A percentile compares a stretch with the other conserved stretches of the same genome.
phyloP scores from a whole-genome alignment of 2,797 vertebrate genomes.

The Danio jaintianensis region DNA sequence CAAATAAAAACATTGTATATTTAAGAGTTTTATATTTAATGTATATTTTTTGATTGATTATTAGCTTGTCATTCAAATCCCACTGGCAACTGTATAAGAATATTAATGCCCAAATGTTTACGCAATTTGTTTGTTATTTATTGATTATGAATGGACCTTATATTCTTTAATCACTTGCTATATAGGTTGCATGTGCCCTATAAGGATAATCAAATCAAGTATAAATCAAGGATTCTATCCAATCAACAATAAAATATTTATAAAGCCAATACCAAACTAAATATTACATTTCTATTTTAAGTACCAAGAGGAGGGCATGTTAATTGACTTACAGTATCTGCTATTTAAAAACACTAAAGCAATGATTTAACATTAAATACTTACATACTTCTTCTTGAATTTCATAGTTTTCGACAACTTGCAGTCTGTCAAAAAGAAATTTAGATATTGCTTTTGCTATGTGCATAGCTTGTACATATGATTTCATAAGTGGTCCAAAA shows the following conservation, averaged over 20 bases:
- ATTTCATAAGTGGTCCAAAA: not conserved
- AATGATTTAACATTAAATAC: slow-evolving; percentile 12
- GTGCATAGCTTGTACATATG: not conserved
- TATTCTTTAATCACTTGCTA: not conserved
- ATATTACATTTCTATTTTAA: not conserved
- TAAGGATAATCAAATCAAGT: too few relatives aligned
- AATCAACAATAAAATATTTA: too few relatives aligned
- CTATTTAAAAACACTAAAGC: not conserved
- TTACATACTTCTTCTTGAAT: slow-evolving; percentile 35
- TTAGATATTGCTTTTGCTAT: not conserved
- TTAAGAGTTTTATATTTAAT: not conserved
- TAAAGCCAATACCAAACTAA: not conserved
- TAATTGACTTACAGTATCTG: too few relatives aligned
- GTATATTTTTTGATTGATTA: not conserved
- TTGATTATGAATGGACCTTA: not conserved
- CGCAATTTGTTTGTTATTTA: not conserved
- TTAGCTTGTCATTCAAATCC: not conserved
- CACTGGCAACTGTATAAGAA: not conserved
- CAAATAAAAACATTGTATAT: too few relatives aligned
- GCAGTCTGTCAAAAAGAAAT: slow-evolving; percentile 22
- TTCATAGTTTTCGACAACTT: slow-evolving; percentile 27
- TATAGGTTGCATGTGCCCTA: too few relatives aligned
- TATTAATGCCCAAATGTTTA: not conserved
- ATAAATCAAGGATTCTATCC: too few relatives aligned
- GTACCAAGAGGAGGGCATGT: not conserved